phyloP scores from a whole-genome alignment of 2,113 vertebrate genomes.

The Catharus fuscescens region DNA sequence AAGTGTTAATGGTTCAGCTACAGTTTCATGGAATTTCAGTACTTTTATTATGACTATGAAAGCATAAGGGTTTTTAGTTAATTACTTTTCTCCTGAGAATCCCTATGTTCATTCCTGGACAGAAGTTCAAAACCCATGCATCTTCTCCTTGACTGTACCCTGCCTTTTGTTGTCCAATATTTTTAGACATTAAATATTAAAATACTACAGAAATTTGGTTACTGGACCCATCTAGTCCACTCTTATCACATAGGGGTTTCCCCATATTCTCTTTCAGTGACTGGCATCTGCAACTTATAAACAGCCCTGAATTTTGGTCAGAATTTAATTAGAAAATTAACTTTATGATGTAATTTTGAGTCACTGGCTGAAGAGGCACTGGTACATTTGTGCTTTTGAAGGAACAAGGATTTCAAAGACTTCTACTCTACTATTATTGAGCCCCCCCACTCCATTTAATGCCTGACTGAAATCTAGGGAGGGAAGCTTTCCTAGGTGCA shows the following conservation, averaged over 20 bases:
- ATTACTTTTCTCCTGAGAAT: neutral
- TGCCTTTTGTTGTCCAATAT: neutral
- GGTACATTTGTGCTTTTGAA: neutral
- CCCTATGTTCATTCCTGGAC: neutral
- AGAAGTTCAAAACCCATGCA: accelerated
- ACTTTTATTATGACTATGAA: neutral
- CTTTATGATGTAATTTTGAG: neutral
- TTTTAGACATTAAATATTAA: neutral
- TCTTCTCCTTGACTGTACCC: neutral
- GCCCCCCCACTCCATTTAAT: neutral
- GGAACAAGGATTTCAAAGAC: neutral
- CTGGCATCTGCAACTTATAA: neutral
- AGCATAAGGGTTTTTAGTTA: neutral
- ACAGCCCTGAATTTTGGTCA: neutral
- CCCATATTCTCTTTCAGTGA: neutral
- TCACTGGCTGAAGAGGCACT: neutral
- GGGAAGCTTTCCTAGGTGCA: neutral
- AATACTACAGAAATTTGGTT: neutral
- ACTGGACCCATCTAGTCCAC: neutral
- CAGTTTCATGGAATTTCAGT: neutral
- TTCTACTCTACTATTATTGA: neutral
- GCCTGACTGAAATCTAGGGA: neutral
- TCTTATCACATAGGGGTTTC: neutral
- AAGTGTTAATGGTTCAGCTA: neutral
- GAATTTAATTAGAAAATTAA: neutral